Evolutionary conservation across 2,797 vertebrate species (phyloP).

Genomic region (Urosaurus nigricauda): DNA sequence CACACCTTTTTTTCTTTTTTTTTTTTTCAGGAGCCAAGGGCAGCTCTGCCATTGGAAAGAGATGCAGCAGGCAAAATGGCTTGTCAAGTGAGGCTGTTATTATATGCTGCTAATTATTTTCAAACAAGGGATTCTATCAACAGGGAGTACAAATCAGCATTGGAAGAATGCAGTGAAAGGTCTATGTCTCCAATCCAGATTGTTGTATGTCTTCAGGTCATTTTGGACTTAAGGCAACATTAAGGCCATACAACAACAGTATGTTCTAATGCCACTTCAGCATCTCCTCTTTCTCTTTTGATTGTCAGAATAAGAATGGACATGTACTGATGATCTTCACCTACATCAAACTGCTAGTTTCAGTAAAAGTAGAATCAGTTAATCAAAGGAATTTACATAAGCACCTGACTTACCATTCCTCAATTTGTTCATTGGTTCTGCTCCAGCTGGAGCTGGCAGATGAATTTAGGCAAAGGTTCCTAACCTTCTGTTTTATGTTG

Average conservation of each 20-base stretch:
- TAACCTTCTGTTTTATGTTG: too few species aligned
- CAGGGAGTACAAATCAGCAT: not conserved
- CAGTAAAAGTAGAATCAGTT: too few species aligned
- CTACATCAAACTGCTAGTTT: not conserved
- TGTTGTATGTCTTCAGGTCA: too few species aligned
- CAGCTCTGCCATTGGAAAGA: constrained; percentile 26
- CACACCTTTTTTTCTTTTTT: constrained; percentile 5
- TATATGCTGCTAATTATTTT: constrained; percentile 10
- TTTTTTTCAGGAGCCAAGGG: constrained; percentile 24
- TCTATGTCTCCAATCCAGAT: not conserved
- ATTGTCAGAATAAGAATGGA: not conserved
- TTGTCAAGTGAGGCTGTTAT: not conserved
- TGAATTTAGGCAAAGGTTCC: too few species aligned
- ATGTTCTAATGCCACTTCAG: not conserved
- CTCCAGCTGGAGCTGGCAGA: too few species aligned
- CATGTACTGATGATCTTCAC: not conserved
- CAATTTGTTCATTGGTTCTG: too few species aligned
- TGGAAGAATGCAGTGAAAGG: not conserved
- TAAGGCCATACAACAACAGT: not conserved
- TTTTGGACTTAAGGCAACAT: too few species aligned
- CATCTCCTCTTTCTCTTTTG: not conserved
- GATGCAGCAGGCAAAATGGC: constrained; percentile 7
- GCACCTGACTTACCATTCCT: too few species aligned
- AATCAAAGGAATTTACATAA: too few species aligned
- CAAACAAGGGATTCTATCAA: not conserved